Conservation (phyloP, 2,113 vertebrate genomes). For the Ammodytes marinus region DNA sequence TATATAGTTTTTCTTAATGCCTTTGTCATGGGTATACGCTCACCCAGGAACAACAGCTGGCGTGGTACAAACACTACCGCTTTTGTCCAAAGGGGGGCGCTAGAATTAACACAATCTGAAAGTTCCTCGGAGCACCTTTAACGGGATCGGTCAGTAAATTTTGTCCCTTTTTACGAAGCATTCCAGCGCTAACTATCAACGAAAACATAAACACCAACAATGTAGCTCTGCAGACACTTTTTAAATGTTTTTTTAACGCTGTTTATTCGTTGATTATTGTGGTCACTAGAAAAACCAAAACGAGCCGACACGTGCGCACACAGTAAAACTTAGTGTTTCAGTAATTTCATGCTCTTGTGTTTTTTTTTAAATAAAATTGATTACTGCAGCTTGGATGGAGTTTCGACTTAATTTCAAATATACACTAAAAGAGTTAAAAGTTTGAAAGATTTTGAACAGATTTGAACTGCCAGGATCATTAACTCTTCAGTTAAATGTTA, state of each 20-base stretch:
- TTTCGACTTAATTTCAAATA: not conserved
- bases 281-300: not conserved
- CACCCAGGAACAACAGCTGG: too few species aligned
- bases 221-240: not conserved
- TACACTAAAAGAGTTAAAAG: not conserved
- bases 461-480: too few species aligned
- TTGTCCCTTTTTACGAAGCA: not conserved
- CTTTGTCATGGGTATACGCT: too few species aligned
- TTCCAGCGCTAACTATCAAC: not conserved
- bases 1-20: too few species aligned
- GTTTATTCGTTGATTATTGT: not conserved
- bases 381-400: not conserved
- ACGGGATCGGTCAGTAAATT: not conserved
- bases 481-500: too few species aligned
- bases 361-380: not conserved
- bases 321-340: not conserved
- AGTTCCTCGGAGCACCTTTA: not conserved
- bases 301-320: not conserved
- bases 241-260: not conserved
- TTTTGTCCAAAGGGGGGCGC: too few species aligned
- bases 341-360: not conserved
- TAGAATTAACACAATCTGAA: too few species aligned
- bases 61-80: too few species aligned
- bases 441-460: too few species aligned
- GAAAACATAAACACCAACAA: not conserved